A percentile compares a stretch with the other conserved stretches of the same genome.
Evolutionary conservation across 2,888 invertebrate genomes (phyloP).

Genomic region (Drosophila demipolita): DNA sequence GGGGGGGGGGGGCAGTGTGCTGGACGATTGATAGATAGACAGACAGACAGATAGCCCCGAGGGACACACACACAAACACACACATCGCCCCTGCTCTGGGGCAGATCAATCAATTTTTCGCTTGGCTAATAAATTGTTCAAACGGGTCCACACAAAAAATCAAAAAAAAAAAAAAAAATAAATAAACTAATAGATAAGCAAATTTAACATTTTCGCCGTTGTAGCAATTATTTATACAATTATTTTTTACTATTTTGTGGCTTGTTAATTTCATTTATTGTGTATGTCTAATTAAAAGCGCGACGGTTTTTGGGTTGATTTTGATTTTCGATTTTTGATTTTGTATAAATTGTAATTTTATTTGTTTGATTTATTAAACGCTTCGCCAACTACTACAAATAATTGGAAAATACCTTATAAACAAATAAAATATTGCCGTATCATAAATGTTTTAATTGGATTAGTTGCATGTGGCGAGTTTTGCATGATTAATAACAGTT

Average conservation of each 20-base stretch:
- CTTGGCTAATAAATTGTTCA: constrained; percentile 70
- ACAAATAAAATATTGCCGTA: background rate
- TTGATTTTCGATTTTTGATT: constrained; percentile 19
- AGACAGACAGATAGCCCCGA: constrained; percentile 17
- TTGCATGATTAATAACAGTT: background rate
- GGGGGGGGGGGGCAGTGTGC: too few relatives aligned
- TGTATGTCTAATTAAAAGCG: constrained; percentile 66
- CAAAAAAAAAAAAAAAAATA: constrained; percentile 5
- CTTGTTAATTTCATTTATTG: constrained; percentile 75
- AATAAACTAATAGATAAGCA: constrained; percentile 54
- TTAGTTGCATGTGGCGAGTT: background rate
- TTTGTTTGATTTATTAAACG: constrained; percentile 20
- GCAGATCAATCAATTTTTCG: constrained; percentile 73
- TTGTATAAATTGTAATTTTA: background rate
- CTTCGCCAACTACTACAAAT: background rate
- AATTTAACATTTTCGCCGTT: constrained; percentile 62
- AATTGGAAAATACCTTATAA: constrained; percentile 3
- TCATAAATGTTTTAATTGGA: constrained; percentile 16
- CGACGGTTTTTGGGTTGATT: constrained; percentile 20
- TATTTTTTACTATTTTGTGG: constrained; percentile 27
- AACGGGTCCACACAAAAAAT: constrained; percentile 1
- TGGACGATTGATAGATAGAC: constrained; percentile 14
- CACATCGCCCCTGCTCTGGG: constrained; percentile 43
- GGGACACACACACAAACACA: constrained; percentile 24
- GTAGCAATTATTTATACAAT: constrained; percentile 65